phyloP scores from a whole-genome alignment of 2,797 vertebrate species.

The Sus cebifrons region DNA sequence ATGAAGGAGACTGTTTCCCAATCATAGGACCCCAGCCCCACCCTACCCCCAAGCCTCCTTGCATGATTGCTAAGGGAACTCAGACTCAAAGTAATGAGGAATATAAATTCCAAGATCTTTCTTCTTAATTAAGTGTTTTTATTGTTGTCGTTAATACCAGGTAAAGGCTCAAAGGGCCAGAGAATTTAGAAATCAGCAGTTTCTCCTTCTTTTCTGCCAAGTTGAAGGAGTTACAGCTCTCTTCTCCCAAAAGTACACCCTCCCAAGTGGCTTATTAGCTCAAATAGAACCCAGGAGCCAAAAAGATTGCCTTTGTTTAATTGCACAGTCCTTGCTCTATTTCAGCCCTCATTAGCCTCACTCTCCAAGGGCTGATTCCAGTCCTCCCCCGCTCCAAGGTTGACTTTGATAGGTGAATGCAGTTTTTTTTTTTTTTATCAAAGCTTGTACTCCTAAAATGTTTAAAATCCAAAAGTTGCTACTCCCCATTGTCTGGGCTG shows the following conservation, averaged over 20 bases:
- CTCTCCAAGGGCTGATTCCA: neutral
- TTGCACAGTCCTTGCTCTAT: neutral
- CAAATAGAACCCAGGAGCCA: neutral
- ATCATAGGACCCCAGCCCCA: neutral
- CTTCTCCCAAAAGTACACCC: conserved; percentile 57
- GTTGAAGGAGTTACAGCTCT: conserved; percentile 44
- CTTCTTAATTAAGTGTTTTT: conserved; percentile 66
- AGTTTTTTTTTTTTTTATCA: conserved; percentile 33
- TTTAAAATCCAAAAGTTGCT: conserved; percentile 55
- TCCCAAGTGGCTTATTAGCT: conserved; percentile 70
- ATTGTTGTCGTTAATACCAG: neutral
- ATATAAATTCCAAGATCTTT: conserved; percentile 39
- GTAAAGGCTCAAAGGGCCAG: conserved; percentile 26
- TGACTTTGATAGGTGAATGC: neutral
- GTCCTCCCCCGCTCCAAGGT: neutral
- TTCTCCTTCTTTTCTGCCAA: conserved; percentile 44
- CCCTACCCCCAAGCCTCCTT: neutral
- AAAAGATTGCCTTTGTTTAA: conserved; percentile 70
- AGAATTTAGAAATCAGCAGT: conserved; percentile 65
- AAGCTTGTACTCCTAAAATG: neutral
- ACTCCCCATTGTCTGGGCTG: neutral
- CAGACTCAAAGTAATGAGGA: conserved; percentile 38
- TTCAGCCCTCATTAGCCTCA: neutral
- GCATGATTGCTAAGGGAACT: neutral
- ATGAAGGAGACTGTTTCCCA: neutral